Evolutionary conservation across 2,888 invertebrate species (phyloP), one percentile per base, ranked within the genome.

Genomic region (Ischnura elegans): DNA sequence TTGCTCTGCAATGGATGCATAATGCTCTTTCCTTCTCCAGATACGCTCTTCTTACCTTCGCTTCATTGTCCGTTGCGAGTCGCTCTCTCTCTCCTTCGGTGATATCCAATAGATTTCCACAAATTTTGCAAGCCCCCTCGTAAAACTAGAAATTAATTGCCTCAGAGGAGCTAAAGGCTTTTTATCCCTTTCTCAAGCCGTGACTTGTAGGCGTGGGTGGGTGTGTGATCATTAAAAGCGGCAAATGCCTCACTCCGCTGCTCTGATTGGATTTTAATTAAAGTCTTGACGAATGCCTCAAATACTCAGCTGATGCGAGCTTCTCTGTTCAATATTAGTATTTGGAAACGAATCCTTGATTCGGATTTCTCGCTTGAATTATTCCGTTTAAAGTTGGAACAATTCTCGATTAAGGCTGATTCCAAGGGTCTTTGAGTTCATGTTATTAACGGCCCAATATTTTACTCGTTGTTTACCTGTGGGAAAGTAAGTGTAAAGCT

Each of bases 251-350:
- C 76, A 13, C 36, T 76, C 10, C 51, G 76, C 36, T 29, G 76
- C 76, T 76, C 36, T 76, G 36, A 76, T 76, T 76, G 76, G 76
- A 76, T 76, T 76, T 76, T 76, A 76, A 76, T 76, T 36, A 76
- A 76, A 76, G 76, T 76, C 76, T 76, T 36, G 29, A 76, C 76
- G 76, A 76, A 76, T 76, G 36, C 36, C 2, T 36, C 36, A 76
- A 76, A 76, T 76, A 76, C 76, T n/a, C 76, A 10, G 76, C 29
- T 76, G 76, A 76, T 36, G 29, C 76, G 36, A 13, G 76, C 76
- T 76, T 76, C 76, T 76, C 36, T 76, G 36, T 76, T 36, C 76
- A 36, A 76, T 36, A 36, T 29, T 0, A 29, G 36, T 36, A n/a
- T 76, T 61, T 29, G 76, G 76, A 8, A 76, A 76, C 29, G 36